Conservation (phyloP, 2,797 vertebrate genomes). For the Scyliorhinus canicula region DNA sequence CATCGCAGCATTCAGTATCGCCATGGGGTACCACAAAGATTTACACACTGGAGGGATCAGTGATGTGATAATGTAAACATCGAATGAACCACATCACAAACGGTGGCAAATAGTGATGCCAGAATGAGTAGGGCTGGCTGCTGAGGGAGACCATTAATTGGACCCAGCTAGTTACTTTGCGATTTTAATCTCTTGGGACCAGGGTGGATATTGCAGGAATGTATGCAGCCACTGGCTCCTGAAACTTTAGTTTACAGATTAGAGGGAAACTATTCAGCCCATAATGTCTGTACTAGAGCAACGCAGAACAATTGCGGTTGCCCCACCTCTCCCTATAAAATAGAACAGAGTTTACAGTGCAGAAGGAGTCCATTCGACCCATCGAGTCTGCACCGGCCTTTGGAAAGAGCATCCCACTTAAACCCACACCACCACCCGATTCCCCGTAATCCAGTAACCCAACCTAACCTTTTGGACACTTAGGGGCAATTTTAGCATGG, state of each 20-base stretch:
- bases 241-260: background rate
- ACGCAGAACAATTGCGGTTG: background rate
- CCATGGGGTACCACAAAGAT: background rate
- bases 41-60: background rate
- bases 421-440: too few relatives aligned
- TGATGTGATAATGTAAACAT: background rate
- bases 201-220: background rate
- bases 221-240: background rate
- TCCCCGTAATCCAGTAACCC: too few relatives aligned
- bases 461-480: too few relatives aligned
- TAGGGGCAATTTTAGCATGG: too few relatives aligned
- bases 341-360: too few relatives aligned
- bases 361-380: too few relatives aligned
- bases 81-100: background rate
- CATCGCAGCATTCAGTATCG: background rate
- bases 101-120: background rate
- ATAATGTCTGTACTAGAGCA: background rate
- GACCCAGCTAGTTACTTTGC: background rate
- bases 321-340: background rate
- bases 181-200: background rate
- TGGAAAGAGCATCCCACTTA: too few relatives aligned
- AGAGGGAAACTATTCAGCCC: background rate
- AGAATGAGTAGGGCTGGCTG: background rate
- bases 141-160: background rate
- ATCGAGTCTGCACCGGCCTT: too few relatives aligned